Percentiles rank a stretch among this genome's conserved stretches.
phyloP scores from a whole-genome alignment of 2,797 vertebrate species.

The Cyclopterus lumpus region DNA sequence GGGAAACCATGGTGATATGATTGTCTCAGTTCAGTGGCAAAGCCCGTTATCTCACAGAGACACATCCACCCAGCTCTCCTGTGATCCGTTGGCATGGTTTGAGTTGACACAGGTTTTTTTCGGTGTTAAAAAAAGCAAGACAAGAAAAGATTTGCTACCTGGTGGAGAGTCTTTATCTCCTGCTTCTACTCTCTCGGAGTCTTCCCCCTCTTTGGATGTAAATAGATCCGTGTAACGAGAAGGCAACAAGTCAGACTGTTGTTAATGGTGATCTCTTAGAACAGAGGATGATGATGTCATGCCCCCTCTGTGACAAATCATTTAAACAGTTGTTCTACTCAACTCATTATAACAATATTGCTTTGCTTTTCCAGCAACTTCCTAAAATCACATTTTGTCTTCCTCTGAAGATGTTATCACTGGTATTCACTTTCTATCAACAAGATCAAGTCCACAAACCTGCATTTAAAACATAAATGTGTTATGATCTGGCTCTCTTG shows the following conservation, averaged over 20 bases:
- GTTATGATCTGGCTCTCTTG: too few relatives aligned
- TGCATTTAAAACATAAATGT: not conserved
- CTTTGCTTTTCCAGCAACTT: not conserved
- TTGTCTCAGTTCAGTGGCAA: constrained; percentile 70
- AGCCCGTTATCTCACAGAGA: constrained; percentile 73
- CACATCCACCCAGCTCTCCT: constrained; percentile 64
- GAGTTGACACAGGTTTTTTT: constrained; percentile 61
- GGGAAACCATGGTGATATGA: constrained; percentile 52
- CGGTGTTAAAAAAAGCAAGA: constrained; percentile 24
- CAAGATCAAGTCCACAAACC: not conserved
- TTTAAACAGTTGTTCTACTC: not conserved
- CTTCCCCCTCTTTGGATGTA: constrained; percentile 1
- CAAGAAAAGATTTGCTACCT: constrained; percentile 25
- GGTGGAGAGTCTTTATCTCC: constrained; percentile 35
- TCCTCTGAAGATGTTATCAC: not conserved
- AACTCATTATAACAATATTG: not conserved
- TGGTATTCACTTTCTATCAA: not conserved
- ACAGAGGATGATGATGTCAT: too few relatives aligned
- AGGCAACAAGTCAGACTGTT: constrained; percentile 1
- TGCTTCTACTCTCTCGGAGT: not conserved
- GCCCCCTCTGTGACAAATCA: not conserved
- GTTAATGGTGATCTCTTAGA: constrained; percentile 10
- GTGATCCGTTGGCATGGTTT: constrained; percentile 68
- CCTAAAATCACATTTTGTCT: not conserved
- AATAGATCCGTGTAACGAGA: constrained; percentile 16